phyloP scores from a whole-genome alignment of 1,140 invertebrate genomes.

The Drusus annulatus region DNA sequence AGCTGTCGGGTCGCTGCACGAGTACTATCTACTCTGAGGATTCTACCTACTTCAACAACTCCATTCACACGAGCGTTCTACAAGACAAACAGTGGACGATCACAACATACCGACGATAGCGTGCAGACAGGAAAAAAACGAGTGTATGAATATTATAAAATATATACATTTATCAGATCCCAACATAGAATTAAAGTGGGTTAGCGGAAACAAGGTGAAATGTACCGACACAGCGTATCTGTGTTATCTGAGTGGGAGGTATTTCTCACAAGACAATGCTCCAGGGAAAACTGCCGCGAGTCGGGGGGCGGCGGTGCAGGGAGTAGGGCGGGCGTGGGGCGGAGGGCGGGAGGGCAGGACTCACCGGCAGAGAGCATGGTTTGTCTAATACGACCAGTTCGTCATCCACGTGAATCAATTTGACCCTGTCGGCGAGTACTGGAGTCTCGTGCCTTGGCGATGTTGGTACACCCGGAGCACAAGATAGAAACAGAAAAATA shows the following conservation, averaged over 20 bases:
- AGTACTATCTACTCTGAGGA: too few species aligned
- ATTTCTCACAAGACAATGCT: conserved; percentile 6
- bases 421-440: conserved; percentile 81
- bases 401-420: conserved; percentile 86
- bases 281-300: neutral
- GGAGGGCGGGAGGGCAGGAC: conserved; percentile 63
- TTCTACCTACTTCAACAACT: too few species aligned
- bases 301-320: neutral
- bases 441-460: conserved; percentile 81
- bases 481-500: conserved; percentile 57
- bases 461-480: conserved; percentile 37
- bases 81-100: conserved; percentile 20
- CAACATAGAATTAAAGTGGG: conserved; percentile 1
- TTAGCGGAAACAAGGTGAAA: neutral
- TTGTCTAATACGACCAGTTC: conserved; percentile 91
- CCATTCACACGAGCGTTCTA: conserved; percentile 25
- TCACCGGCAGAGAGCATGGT: conserved; percentile 90
- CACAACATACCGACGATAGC: conserved; percentile 17
- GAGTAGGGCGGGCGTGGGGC: neutral
- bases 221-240: conserved; percentile 17
- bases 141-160: conserved; percentile 20
- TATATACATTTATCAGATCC: neutral
- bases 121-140: conserved; percentile 27
- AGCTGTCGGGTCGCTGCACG: too few species aligned
- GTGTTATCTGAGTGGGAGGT: neutral